A percentile compares a stretch with the other conserved stretches of the same genome.
Conservation (phyloP, 2,888 invertebrate species). For the Apoda limacodes region DNA sequence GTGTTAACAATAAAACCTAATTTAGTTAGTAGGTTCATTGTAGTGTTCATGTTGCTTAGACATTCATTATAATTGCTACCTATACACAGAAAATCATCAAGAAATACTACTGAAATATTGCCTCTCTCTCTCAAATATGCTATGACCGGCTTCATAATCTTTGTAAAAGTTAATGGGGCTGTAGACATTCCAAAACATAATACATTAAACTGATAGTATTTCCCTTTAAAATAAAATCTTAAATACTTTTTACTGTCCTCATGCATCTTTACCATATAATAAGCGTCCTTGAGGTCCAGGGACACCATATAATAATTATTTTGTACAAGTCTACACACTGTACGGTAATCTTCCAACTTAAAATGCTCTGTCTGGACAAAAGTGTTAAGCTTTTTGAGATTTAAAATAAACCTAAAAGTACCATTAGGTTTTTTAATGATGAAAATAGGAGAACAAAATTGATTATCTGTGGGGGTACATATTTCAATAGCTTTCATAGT, state of each 20-base stretch:
- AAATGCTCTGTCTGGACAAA: conserved; percentile 6
- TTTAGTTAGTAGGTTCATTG: too few relatives aligned
- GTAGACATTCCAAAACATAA: conserved; percentile 1
- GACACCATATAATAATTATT: not conserved
- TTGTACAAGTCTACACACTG: not conserved
- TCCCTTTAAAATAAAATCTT: too few relatives aligned
- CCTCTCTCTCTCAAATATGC: conserved; percentile 3
- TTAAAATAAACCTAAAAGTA: conserved; percentile 9
- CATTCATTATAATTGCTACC: not conserved
- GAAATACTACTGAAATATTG: conserved; percentile 1
- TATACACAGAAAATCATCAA: conserved; percentile 5
- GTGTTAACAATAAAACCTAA: too few relatives aligned
- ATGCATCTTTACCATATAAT: too few relatives aligned
- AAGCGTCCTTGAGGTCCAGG: conserved; percentile 1
- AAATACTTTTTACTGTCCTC: too few relatives aligned
- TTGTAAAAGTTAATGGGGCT: conserved; percentile 1
- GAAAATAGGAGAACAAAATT: conserved; percentile 8
- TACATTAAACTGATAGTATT: conserved; percentile 2
- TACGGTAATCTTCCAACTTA: conserved; percentile 3
- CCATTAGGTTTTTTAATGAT: conserved; percentile 9
- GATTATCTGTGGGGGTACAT: too few relatives aligned
- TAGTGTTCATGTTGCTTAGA: too few relatives aligned
- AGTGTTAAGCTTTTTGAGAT: conserved; percentile 6
- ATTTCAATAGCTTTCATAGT: too few relatives aligned
- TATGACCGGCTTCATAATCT: conserved; percentile 5